A percentile compares a stretch with the other conserved stretches of the same genome.
Evolutionary conservation across 1,140 invertebrate species (phyloP).

Genomic region (Eriocheir sinensis): DNA sequence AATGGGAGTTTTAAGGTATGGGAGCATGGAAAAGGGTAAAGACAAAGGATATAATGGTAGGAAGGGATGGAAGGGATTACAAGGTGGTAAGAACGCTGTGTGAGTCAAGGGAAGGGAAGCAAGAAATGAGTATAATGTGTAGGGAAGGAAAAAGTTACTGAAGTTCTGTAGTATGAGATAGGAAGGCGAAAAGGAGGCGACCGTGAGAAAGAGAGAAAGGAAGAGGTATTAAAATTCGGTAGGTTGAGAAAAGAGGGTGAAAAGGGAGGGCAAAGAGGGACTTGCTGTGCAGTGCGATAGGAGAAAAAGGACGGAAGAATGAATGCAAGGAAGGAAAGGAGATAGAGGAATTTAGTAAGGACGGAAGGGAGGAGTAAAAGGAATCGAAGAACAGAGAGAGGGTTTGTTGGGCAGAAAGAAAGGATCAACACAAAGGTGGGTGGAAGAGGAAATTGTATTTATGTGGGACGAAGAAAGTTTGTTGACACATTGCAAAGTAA

Average conservation of each 20-base stretch:
- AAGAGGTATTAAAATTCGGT: not conserved
- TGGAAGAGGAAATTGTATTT: not conserved
- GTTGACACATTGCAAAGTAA: no score
- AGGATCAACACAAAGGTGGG: not conserved
- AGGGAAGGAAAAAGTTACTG: no score
- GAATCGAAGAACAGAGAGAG: constrained; percentile 37
- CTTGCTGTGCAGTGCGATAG: not conserved
- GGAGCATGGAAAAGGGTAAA: no score
- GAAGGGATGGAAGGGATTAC: no score
- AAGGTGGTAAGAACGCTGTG: no score
- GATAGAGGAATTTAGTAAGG: not conserved
- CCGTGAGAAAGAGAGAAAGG: not conserved
- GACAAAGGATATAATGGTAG: no score
- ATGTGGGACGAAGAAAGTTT: no score
- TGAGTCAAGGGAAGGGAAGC: no score
- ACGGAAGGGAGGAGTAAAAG: not conserved
- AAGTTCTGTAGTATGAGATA: no score
- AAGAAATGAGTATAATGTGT: no score
- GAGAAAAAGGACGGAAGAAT: constrained; percentile 26
- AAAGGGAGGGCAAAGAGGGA: not conserved
- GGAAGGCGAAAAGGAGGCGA: no score
- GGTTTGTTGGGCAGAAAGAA: not conserved
- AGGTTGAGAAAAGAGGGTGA: not conserved
- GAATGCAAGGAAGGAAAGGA: not conserved
- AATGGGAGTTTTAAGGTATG: no score